Evolutionary conservation across 2,888 invertebrate genomes (phyloP), one percentile per base, ranked within the genome.

Genomic region (Eurois occulta): DNA sequence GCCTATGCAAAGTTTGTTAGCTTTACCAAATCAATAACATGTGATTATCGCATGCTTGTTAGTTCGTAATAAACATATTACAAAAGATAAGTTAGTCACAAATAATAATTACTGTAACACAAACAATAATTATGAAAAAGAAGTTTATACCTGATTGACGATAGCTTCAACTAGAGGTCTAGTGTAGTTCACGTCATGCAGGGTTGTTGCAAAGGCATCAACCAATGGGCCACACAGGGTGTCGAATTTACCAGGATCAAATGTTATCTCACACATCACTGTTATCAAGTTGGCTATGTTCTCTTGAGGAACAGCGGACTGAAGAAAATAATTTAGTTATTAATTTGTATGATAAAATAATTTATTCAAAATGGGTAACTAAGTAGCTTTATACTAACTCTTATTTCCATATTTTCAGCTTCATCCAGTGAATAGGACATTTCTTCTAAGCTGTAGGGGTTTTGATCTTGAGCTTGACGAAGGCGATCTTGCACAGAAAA

Each of bases 181-280:
- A 75, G 98, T 96, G 85, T 97, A 97, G 90, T 95, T 96, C 78
- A 97, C 95, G 92, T 98, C 97, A 88, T 97, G 97, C 88, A 98
- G 97, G 93, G 97, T 97, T 75, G 97, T 97, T 77, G 97, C 97
- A 90, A 98, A 97, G 10, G 97, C 97, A 91, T 98, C 98, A 90
- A 98, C 97, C 90, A 98, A 97, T 75, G 97, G 97, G 68, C 97
- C 97, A 77, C 98, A 97, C 80, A 98, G 95, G 88, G 97, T 97
- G 92, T 98, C 98, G 91, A 98, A 98, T 92, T 98, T 97, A 87
- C 98, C 98, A 70, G 98, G 98, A 97, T 98, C 98, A 92, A 97
- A 97, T 89, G 98, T 98, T 90, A 98, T 97, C 92, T 98, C 97
- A 91, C 97, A 97, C 96, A 98, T 98, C 74, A 98, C 97, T 80